A percentile compares a stretch with the other conserved stretches of the same genome.
phyloP scores from a whole-genome alignment of 2,888 invertebrate genomes.

The Callyntrura sp. region DNA sequence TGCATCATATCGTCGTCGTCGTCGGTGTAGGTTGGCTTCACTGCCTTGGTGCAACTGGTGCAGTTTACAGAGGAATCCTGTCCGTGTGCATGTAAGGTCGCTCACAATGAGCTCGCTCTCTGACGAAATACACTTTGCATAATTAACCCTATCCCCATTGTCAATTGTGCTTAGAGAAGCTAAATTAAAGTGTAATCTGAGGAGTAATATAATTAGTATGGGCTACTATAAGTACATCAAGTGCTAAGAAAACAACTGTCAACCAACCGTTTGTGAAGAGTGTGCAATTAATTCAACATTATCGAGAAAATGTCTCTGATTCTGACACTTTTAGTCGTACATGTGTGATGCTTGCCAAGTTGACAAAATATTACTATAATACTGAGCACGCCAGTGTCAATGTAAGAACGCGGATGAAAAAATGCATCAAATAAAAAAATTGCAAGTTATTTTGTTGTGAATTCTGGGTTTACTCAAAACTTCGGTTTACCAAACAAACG shows the following conservation, averaged over 20 bases:
- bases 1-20: not conserved
- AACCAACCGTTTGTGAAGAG: not conserved
- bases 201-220: not conserved
- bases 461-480: not conserved
- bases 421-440: not conserved
- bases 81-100: constrained; percentile 44
- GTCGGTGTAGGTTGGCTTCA: not conserved
- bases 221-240: not conserved
- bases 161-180: constrained; percentile 33
- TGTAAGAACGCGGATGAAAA: not conserved
- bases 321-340: too few species aligned
- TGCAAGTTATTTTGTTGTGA: not conserved
- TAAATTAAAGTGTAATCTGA: constrained; percentile 30
- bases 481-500: not conserved
- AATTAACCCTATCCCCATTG: constrained; percentile 20
- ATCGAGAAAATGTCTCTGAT: too few species aligned
- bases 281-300: not conserved
- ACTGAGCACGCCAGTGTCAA: too few species aligned
- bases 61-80: constrained; percentile 46
- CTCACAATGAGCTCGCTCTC: constrained; percentile 34
- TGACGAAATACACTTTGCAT: constrained; percentile 42
- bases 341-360: too few species aligned
- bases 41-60: constrained; percentile 10
- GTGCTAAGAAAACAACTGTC: not conserved
- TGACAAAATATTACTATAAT: too few species aligned